Percentiles rank a stretch among this genome's conserved stretches.
These are phyloP conservation scores for Uromys caudimaculatus DNA, from an alignment of 2,797 vertebrate genomes.

Conservation along the genomic window DNA sequence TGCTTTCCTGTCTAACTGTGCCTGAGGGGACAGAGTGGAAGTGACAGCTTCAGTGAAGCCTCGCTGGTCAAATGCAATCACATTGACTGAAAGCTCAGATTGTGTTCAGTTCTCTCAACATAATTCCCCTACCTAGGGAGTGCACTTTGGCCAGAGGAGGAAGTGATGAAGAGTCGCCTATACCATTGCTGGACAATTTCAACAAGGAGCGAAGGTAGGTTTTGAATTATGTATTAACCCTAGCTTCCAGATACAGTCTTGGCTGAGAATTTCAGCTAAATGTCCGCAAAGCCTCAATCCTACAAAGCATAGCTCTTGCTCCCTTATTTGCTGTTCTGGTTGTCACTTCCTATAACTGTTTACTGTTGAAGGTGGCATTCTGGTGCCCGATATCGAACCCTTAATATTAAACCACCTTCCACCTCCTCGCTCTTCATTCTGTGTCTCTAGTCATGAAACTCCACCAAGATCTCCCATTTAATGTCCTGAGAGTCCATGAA, in stretches of 20 bases:
- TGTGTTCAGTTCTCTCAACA: background rate
- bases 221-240: slow-evolving; percentile 78
- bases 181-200: background rate
- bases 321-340: slow-evolving; percentile 22
- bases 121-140: background rate
- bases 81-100: slow-evolving; percentile 71
- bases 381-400: background rate
- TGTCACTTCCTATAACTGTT: slow-evolving; percentile 70
- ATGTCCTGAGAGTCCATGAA: slow-evolving; percentile 39
- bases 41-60: slow-evolving; percentile 34
- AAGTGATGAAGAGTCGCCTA: background rate
- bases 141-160: background rate
- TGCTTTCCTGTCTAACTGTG: slow-evolving; percentile 47
- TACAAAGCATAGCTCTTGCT: background rate
- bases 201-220: slow-evolving; percentile 47
- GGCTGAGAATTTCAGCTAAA: slow-evolving; percentile 35
- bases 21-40: slow-evolving; percentile 63
- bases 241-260: slow-evolving; percentile 60
- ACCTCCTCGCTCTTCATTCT: slow-evolving; percentile 21
- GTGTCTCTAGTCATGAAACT: slow-evolving; percentile 56
- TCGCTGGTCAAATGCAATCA: slow-evolving; percentile 77
- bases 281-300: slow-evolving; percentile 25
- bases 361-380: background rate
- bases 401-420: background rate
- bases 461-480: slow-evolving; percentile 25